Evolutionary conservation across 2,888 invertebrate genomes (phyloP), one percentile per base, ranked within the genome.

Genomic region (Lycia hirtaria): DNA sequence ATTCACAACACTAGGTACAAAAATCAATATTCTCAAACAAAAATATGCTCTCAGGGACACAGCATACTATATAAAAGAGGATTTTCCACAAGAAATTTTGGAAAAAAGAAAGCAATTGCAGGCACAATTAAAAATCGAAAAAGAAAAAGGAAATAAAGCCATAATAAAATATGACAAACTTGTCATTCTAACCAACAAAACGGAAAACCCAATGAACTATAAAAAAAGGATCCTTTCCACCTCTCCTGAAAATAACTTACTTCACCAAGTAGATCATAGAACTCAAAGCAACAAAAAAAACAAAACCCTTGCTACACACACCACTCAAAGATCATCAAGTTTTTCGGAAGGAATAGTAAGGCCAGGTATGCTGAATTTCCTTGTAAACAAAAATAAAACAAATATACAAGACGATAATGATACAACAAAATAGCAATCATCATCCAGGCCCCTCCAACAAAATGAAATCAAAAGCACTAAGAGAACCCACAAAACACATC

Each of bases 51-150:
- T 55, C 9, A 55, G 33, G n/a, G 48, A 48, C 33, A 48, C 54
- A 10, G 1, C 7, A 12, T 55, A 33, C 12, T 55, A 55, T 12
- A 17, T 55, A 0, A 55, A 55, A 33, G 54, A 55, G 41, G 54
- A 55, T 17, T 55, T 22, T 19, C 54, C 54, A 17, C 32, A 41
- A 47, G 15, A 54, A 9, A 32, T 54, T 6, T 14, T 47, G 20
- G 47, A 54, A 20, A 54, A 54, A 19, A 30, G 54, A 17, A 55
- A 22, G 28, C 38, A 49, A 17, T 14, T 49, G 28, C 49, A 49
- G 26, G 54, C 47, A 32, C 47, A 55, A 19, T 7, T 48, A 7
- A 28, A 41, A 33, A 9, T 22, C 4, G n/a, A n/a, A n/a, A n/a
- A n/a, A n/a, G n/a, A n/a, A n/a, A n/a, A n/a, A n/a, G n/a, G n/a